A percentile compares a stretch with the other conserved stretches of the same genome.
Conservation (phyloP, 2,888 invertebrate species). For the Trisateles emortualis region DNA sequence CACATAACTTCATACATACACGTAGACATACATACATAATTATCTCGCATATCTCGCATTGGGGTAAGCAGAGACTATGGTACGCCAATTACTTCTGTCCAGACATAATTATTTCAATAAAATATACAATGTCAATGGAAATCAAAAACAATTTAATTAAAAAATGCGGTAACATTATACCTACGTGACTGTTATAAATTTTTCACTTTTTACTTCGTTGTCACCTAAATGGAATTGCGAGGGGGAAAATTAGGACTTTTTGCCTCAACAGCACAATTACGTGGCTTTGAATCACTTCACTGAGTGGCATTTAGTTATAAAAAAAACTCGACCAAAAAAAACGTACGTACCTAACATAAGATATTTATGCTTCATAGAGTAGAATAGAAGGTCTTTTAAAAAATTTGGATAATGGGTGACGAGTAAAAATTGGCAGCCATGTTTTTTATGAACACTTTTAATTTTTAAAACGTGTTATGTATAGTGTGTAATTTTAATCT, state of each 20-base stretch:
- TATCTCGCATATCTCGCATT: too few relatives aligned
- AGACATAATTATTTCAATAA: too few relatives aligned
- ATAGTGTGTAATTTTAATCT: constrained; percentile 17
- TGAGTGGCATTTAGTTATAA: constrained; percentile 55
- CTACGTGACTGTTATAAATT: constrained; percentile 69
- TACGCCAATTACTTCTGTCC: too few relatives aligned
- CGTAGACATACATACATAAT: background rate
- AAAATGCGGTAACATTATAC: constrained; percentile 68
- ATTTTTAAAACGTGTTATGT: constrained; percentile 13
- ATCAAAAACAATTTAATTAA: constrained; percentile 66
- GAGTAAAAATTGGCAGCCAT: constrained; percentile 32
- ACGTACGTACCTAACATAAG: constrained; percentile 46
- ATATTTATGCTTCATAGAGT: constrained; percentile 50
- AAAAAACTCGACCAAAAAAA: constrained; percentile 56
- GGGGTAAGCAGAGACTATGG: too few relatives aligned
- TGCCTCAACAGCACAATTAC: constrained; percentile 68
- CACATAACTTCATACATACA: background rate
- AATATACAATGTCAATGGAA: constrained; percentile 43
- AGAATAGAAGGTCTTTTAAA: constrained; percentile 42
- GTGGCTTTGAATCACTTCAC: constrained; percentile 61
- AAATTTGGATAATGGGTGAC: constrained; percentile 44
- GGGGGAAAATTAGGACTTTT: constrained; percentile 66
- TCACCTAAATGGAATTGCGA: constrained; percentile 67
- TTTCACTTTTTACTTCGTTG: constrained; percentile 68
- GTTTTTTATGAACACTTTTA: constrained; percentile 23